These are phyloP conservation scores for Phrynocephalus versicolor DNA, from an alignment of 2,113 vertebrate genomes.

Conservation along the genomic window DNA sequence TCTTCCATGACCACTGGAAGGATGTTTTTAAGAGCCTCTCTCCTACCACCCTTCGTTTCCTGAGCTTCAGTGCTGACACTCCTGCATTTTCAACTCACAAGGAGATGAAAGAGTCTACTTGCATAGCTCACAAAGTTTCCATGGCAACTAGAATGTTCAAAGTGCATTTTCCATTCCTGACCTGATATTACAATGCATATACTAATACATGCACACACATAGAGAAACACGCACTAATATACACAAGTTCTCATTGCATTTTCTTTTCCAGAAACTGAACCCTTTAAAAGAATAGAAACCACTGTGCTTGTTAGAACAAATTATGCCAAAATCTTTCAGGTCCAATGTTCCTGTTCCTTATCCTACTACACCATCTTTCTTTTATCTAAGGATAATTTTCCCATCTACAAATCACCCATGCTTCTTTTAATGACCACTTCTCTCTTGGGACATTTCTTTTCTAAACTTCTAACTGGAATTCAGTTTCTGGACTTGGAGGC, in stretches of 20 bases:
- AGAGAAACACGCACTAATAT: neutral
- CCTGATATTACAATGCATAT: neutral
- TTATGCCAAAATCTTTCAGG: fast-evolving
- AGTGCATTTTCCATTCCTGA: slow-evolving; percentile 49
- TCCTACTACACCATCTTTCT: neutral
- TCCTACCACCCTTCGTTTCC: slow-evolving; percentile 9
- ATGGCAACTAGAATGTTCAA: slow-evolving; percentile 69
- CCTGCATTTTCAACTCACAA: slow-evolving; percentile 43
- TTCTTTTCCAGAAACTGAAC: neutral
- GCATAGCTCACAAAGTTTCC: slow-evolving; percentile 66
- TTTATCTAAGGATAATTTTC: neutral
- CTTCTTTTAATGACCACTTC: neutral
- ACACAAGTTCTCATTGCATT: neutral
- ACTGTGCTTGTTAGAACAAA: neutral
- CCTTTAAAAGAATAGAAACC: slow-evolving; percentile 3
- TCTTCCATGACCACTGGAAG: neutral
- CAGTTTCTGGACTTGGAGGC: neutral
- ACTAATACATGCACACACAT: slow-evolving; percentile 1
- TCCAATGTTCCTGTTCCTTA: neutral
- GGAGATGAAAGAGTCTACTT: slow-evolving; percentile 58
- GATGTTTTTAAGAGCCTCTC: neutral
- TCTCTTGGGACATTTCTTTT: neutral
- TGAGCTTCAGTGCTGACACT: slow-evolving; percentile 31
- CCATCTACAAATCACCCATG: neutral
- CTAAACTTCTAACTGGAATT: fast-evolving